Evolutionary conservation across 2,888 invertebrate species (phyloP), one percentile per base, ranked within the genome.

Genomic region (Endomychus coccineus): DNA sequence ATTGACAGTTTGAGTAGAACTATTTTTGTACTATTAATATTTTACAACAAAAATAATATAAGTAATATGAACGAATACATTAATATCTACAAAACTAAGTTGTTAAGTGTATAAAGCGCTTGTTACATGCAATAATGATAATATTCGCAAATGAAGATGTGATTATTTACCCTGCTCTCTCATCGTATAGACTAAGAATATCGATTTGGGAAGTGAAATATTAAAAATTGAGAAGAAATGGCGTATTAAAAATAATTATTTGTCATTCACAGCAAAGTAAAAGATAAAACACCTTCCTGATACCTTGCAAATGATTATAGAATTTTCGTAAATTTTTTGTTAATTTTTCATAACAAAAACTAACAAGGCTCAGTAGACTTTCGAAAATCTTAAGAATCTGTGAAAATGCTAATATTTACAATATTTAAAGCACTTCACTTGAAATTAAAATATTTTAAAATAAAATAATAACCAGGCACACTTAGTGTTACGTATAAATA

Each of bases 381-480:
- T 40, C 25, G 29, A 24, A 21, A 37, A 34, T 38, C 31, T 24
- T 16, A 40, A 43, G 27, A 36, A 46, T 30, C 39, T 36, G 55
- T 51, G 56, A 62, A 56, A 43, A 52, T 58, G 56, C 61, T 52
- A 56, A 61, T 62, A 63, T 62, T 56, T 46, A 47, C 44, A 62
- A 62, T 61, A 64, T 62, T 58, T 55, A 49, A 55, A 59, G 58
- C 61, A 59, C 53, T 59, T 62, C 62, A 62, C 60, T 49, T 45
- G 28, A 45, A 53, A 48, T 40, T 39, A 47, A 40, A 45, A 50
- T 46, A 49, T 46, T n/a, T n/a, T 42, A 50, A 27, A 44, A 47
- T 46, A 43, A 46, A 41, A 39, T 24, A 37, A 16, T 23, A 43
- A 40, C 46, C 51, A 57, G 56, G 54, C 58, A 59, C 61, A 54